Base-by-base conservation (phyloP, 2,888 invertebrate species). In the Enoplolaimus lenunculus region DNA sequence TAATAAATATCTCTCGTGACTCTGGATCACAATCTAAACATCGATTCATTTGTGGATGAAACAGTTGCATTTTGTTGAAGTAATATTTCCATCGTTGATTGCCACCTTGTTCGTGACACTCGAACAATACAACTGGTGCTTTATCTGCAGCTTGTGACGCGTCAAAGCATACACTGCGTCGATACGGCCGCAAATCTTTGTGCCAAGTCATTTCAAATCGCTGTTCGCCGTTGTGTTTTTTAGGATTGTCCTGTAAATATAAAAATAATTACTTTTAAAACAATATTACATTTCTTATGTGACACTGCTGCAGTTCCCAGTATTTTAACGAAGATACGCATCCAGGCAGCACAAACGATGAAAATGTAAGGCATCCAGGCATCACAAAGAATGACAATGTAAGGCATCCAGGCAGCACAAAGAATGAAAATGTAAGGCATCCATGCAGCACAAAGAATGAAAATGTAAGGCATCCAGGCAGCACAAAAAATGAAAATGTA, bases 51-150 rank as follows among this genome's bases (percentile, higher is more conserved):
- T 90, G 89, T 0, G 88, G 88, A 77, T 90, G 90, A 64, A 85
- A 84, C 71, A 90, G 80, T 83, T 87, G 87, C 75, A 87, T 85
- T 13, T 87, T 87, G 69, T 3, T 28, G 16, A 30, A 1, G 16
- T 89, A 86, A 78, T 90, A 93, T 75, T 86, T 86, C 89, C 91
- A 93, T 75, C 89, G 85, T 81, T 94, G 93, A 83, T 94, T 93
- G 0, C 93, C 93, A 69, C 89, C 88, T 77, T 88, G 87, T 0
- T 90, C 88, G 78, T 94, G 93, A 76, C 93, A 93, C 3, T 85
- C 84, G 84, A 88, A 93, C 73, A 93, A 82, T 28, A 87, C 84
- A 0, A 93, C 84, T 0, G 89, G 87, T 1, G 90, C 87, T 77
- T 86, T 87, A 0, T 85, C 81, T 2, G 85, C 84, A 0, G 86